Conservation (phyloP, 1,140 invertebrate species). For the Polypedilum vanderplanki region DNA sequence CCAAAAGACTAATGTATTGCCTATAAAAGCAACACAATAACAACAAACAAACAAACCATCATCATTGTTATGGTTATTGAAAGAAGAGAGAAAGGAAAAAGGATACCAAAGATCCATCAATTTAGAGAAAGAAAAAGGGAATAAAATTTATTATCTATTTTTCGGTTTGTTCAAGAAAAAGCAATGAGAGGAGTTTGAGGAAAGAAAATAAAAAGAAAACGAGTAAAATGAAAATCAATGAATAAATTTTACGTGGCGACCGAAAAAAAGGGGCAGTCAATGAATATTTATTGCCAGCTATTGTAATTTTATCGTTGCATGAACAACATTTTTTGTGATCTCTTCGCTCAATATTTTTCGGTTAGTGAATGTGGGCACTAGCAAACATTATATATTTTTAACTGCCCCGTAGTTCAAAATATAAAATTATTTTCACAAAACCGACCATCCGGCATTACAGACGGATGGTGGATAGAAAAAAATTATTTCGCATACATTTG, state of each 20-base stretch:
- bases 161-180: not conserved
- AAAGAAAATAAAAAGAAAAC: not conserved
- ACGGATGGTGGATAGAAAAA: too few relatives aligned
- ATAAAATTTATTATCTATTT: slow-evolving; percentile 20
- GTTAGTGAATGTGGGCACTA: not conserved
- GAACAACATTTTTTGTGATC: slow-evolving; percentile 10
- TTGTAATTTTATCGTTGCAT: slow-evolving; percentile 19
- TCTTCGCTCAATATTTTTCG: not conserved
- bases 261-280: slow-evolving; percentile 16
- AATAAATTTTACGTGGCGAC: slow-evolving; percentile 10
- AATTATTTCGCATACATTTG: too few relatives aligned
- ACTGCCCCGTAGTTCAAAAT: not conserved
- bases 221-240: slow-evolving; percentile 1
- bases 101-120: not conserved
- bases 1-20: too few relatives aligned
- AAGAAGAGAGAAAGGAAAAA: not conserved
- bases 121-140: not conserved
- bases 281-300: slow-evolving; percentile 13
- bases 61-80: not conserved
- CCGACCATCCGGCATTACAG: not conserved
- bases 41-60: not conserved
- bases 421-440: not conserved
- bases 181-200: not conserved
- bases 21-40: not conserved
- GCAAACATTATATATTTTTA: not conserved